A percentile compares a stretch with the other conserved stretches of the same genome.
Evolutionary conservation across 2,888 invertebrate species (phyloP).

Genomic region (Sepiola atlantica): DNA sequence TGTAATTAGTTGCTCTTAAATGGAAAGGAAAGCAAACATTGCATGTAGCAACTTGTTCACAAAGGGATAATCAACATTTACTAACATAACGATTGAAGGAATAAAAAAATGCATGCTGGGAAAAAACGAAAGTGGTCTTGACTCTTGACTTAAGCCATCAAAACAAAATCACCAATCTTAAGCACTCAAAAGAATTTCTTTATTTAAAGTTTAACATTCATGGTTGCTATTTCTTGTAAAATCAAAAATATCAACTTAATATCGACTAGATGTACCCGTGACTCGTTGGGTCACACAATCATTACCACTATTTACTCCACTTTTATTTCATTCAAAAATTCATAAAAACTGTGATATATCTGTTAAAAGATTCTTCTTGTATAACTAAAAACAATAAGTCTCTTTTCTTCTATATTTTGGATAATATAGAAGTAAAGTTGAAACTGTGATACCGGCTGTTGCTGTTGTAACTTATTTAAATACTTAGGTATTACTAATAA

Average conservation of each 20-base stretch:
- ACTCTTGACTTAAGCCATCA: neutral
- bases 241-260: neutral
- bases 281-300: too few species aligned
- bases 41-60: neutral
- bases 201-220: neutral
- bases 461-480: too few species aligned
- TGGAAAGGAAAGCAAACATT: neutral
- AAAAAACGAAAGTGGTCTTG: neutral
- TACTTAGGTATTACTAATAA: too few species aligned
- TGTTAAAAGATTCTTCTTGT: too few species aligned
- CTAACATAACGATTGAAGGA: neutral
- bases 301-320: too few species aligned
- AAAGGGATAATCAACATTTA: constrained; percentile 19
- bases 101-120: neutral
- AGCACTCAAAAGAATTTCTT: neutral
- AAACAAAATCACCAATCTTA: neutral
- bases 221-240: neutral
- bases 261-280: neutral
- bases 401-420: too few species aligned
- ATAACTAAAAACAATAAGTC: too few species aligned
- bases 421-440: too few species aligned
- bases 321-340: too few species aligned
- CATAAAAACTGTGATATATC: too few species aligned
- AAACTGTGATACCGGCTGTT: too few species aligned
- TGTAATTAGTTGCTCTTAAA: neutral